Conservation (phyloP, 1,140 invertebrate species). For the Helicoverpa armigera region DNA sequence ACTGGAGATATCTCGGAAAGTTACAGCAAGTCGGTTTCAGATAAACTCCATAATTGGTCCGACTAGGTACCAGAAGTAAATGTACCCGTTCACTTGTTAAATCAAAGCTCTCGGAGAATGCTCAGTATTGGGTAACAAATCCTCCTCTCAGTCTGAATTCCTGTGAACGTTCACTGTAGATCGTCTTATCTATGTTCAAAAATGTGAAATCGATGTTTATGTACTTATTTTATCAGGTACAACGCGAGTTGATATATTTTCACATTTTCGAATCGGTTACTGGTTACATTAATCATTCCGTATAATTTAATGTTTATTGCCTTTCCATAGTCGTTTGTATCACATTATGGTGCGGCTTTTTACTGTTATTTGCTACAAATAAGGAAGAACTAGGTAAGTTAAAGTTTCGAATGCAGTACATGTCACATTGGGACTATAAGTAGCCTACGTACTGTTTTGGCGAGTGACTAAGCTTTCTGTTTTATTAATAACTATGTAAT, state of each 20-base stretch:
- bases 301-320: constrained; percentile 10
- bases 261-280: neutral
- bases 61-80: constrained; percentile 39
- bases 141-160: constrained; percentile 23
- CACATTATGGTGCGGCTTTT: neutral
- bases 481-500: too few relatives aligned
- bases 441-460: neutral
- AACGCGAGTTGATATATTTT: neutral
- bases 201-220: too few relatives aligned
- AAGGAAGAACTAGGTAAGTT: neutral
- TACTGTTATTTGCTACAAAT: constrained; percentile 22
- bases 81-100: constrained; percentile 32
- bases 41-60: constrained; percentile 15
- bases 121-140: constrained; percentile 26
- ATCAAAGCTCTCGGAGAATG: constrained; percentile 41
- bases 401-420: neutral
- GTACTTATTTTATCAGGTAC: too few relatives aligned
- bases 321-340: constrained; percentile 11
- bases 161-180: constrained; percentile 32
- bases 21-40: constrained; percentile 3
- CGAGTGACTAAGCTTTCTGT: too few relatives aligned
- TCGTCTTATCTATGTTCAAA: neutral
- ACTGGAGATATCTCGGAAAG: constrained; percentile 15
- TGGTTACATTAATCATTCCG: constrained; percentile 1
- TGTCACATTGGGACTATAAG: neutral